Base-by-base conservation (phyloP, 1,140 invertebrate species). In the Lucilia cuprina region DNA sequence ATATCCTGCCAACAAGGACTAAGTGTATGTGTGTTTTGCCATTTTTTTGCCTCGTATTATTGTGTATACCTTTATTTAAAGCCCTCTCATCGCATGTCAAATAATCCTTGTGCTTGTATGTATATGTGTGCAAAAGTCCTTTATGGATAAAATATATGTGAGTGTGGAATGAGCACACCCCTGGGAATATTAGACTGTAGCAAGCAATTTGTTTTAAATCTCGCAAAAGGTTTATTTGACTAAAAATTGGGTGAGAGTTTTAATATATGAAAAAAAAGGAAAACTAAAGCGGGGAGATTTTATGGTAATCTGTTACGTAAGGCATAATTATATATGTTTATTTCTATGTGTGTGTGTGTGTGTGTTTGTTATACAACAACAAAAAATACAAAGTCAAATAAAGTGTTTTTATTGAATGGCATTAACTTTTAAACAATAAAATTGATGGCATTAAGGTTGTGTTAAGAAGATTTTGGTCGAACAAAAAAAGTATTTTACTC, bases 261-360 rank as follows among this genome's bases (percentile, higher is more conserved):
- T n/a, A 78, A 78, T 41, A 17, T 30, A 34, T 14, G 21, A 34
- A 77, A 77, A 21, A 41, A 77, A 41, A n/a, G n/a, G 74, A 41
- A 7, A 77, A 77, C 17, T 19, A 80, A 80, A 80, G 41, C 50
- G 55, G 65, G 65, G 77, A n/a, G 77, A 80, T 80, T 80, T 80
- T 80, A 80, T 80, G 77, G 77, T 80, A 80, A 80, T 80, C 77
- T 80, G 77, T 80, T 80, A 80, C 77, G 77, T 80, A 80, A 80
- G 77, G 30, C 47, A 80, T 80, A 80, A 80, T 80, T 80, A 80
- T 49, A 41, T 80, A 80, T 80, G 49, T 80, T 49, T 49, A 77
- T 77, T 13, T 41, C 12, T 14, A 41, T 41, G 34, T 77, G 12
- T 77, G 34, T 55, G 14, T 55, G 50, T 55, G 13, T 55, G 12